Evolutionary conservation across 2,113 vertebrate species (phyloP).

Genomic region (Pyxicephalus adspersus): DNA sequence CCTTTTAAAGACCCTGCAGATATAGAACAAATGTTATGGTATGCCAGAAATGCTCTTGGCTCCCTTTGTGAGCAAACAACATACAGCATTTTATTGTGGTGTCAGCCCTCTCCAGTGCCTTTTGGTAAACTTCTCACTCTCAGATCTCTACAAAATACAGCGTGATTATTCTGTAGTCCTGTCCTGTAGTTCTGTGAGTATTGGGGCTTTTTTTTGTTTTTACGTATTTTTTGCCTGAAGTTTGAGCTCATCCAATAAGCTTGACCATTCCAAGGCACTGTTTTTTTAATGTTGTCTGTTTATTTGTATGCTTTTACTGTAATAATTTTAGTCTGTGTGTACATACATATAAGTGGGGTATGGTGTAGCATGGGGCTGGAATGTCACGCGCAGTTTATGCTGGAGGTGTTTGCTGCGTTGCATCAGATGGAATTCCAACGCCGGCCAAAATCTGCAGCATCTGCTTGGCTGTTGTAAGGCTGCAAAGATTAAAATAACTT

Average conservation of each 20-base stretch:
- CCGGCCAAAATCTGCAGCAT: slow-evolving; percentile 50
- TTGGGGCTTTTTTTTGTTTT: not conserved
- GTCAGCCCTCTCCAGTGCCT: no score
- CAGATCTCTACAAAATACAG: no score
- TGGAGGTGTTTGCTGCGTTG: slow-evolving; percentile 40
- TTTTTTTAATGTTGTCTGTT: not conserved
- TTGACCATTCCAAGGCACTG: no score
- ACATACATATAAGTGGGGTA: not conserved
- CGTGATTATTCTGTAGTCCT: no score
- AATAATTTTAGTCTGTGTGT: not conserved
- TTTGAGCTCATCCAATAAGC: no score
- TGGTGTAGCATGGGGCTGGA: not conserved
- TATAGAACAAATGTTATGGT: no score
- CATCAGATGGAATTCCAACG: slow-evolving; percentile 48
- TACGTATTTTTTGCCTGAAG: no score
- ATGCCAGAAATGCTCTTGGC: no score
- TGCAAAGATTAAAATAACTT: slow-evolving; percentile 46
- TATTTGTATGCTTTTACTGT: not conserved
- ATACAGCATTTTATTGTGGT: no score
- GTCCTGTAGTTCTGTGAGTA: not conserved
- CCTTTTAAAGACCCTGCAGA: no score
- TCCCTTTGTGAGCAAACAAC: no score
- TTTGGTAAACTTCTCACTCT: no score
- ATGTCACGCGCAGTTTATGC: slow-evolving; percentile 10
- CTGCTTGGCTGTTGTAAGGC: slow-evolving; percentile 30